A percentile compares a stretch with the other conserved stretches of the same genome.
phyloP scores from a whole-genome alignment of 1,140 invertebrate species.

The Musca domestica region DNA sequence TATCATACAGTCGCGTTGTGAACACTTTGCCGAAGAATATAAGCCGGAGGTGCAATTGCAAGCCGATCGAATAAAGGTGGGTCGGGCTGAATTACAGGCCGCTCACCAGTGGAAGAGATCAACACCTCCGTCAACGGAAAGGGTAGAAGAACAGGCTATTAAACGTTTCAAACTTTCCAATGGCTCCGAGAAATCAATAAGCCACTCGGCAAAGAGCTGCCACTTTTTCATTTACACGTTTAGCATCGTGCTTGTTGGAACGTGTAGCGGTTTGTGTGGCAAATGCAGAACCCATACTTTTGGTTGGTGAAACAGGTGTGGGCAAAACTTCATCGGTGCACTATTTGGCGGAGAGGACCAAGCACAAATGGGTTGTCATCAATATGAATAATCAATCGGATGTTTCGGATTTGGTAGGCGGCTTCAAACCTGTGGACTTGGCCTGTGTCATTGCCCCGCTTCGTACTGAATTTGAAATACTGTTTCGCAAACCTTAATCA shows the following conservation, averaged over 20 bases:
- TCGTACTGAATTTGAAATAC: slow-evolving; percentile 74
- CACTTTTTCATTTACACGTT: slow-evolving; percentile 78
- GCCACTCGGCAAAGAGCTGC: slow-evolving; percentile 25
- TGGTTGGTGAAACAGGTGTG: slow-evolving; percentile 98
- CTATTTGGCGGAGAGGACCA: slow-evolving; percentile 80
- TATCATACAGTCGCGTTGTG: slow-evolving; percentile 77
- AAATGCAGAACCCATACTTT: slow-evolving; percentile 84
- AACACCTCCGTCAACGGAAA: slow-evolving; percentile 5
- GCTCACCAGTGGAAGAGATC: slow-evolving; percentile 30
- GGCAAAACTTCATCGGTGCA: slow-evolving; percentile 98
- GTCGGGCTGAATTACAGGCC: slow-evolving; percentile 58
- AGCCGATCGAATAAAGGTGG: slow-evolving; percentile 55
- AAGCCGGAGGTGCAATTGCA: slow-evolving; percentile 70
- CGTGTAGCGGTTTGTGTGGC: slow-evolving; percentile 77
- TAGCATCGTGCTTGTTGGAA: slow-evolving; percentile 81
- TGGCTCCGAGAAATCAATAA: slow-evolving; percentile 4
- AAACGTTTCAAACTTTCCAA: slow-evolving; percentile 40
- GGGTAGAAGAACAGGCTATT: slow-evolving; percentile 23
- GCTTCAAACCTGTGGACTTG: slow-evolving; percentile 94
- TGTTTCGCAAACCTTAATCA: slow-evolving; percentile 82
- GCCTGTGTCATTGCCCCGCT: slow-evolving; percentile 80
- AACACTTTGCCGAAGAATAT: slow-evolving; percentile 74
- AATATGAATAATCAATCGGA: slow-evolving; percentile 99
- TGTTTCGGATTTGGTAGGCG: slow-evolving; percentile 91
- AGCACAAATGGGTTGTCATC: slow-evolving; percentile 87